Base-by-base conservation (phyloP, 2,888 invertebrate genomes). In the Melanostoma mellinum region DNA sequence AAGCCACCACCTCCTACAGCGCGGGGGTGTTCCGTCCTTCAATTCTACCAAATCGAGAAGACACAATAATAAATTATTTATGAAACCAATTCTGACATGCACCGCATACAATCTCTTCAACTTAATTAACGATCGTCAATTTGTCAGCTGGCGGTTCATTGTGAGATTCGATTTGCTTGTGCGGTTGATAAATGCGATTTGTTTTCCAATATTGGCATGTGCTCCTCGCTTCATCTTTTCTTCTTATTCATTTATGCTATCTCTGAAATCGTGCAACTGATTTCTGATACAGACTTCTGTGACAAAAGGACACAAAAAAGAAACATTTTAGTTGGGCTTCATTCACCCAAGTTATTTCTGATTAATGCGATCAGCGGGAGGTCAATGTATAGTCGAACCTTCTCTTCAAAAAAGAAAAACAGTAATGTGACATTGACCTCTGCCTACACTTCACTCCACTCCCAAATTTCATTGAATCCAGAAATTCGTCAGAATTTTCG, bases 121-220 rank as follows among this genome's bases (percentile, higher is more conserved):
- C 84, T 84, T 84, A 84, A 79, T 84, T 84, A 84, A 84, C 84
- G 84, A 84, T 79, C 84, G 67, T 75, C 84, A 84, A 84, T 84
- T 84, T 84, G 79, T 84, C 84, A 84, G 55, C 55, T 63, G 58
- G 63, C 50, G 63, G 63, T 50, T 40, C 38, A 32, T 63, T 50
- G 60, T 42, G 69, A 55, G 63, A 72, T 72, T 63, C 50, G 67
- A 77, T 72, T 77, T 55, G 75, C 32, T 65, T 52, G 67, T 63
- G 60, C 61, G 68, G 48, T 52, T 81, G 81, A 77, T 81, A 77
- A 73, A 81, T 81, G 67, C 67, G 68, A 68, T 78, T 68, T 82
- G 73, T 78, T 53, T 72, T 42, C 44, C 78, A 82, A 82, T 63
- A 50, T 78, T 69, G 53, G 77, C 67, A 67, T 65, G 61, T 58